Evolutionary conservation across 92 coral and sea anemone genomes (phyloP), one percentile per base, ranked within the genome.

Genomic region (Palythoa grandiflora): DNA sequence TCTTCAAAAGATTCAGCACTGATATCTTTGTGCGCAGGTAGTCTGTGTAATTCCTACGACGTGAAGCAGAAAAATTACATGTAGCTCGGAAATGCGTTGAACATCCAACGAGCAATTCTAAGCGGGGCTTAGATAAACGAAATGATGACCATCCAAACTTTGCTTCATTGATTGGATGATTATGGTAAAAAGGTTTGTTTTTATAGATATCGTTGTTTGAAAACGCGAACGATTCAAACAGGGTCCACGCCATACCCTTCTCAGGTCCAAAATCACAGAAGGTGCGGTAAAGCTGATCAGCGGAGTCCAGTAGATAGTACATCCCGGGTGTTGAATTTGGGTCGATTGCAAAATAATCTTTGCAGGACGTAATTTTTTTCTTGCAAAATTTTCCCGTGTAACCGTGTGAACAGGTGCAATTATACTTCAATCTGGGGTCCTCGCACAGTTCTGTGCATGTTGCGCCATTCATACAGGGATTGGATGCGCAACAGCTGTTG

Each of bases 51-150:
- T 48, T 66, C 16, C 63, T 70, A 65, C 88, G 83, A 21, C 0
- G 14, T 40, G 87, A 20, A 3, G 83, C 48, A 16, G 83, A 77
- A 51, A 63, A 74, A 20, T 88, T 77, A 48, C 91, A 88, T 47
- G 88, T 81, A 16, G 91, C 91, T 47, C 91, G 81, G 68, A 85
- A 60, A 61, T 73, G 83, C 35, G 88, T 72, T 37, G 84, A 88
- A n/a, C 28, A 68, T 13, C 11, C n/a, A 6, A 79, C 19, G 50
- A 83, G 16, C 9, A 12, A 28, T 50, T 83, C 15, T 71, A 81
- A 72, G 20, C 57, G 72, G 11, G 57, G 59, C 75, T 19, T 55
- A 10, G 88, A 88, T 51, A 88, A 87, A 47, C 91, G 91, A 68
- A 80, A 88, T 12, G 72, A 70, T n/a, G 81, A n/a, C 91, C 91